Conservation (phyloP, 2,888 invertebrate species). For the Eupsilia transversa region DNA sequence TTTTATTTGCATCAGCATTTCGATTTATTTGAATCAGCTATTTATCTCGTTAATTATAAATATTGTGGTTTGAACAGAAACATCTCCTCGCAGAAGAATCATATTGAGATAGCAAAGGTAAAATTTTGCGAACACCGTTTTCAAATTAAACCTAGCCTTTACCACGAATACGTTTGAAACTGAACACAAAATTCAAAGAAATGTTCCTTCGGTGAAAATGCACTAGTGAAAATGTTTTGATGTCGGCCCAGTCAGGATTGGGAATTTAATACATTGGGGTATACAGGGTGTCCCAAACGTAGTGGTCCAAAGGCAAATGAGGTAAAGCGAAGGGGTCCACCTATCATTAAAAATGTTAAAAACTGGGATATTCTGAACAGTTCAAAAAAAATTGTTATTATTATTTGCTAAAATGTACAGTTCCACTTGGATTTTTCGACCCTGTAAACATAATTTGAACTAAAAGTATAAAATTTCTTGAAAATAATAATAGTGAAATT, state of each 20-base stretch:
- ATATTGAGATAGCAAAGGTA: background rate
- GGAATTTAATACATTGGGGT: background rate
- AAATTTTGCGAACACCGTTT: background rate
- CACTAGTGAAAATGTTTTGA: background rate
- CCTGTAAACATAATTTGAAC: no score
- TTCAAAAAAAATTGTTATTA: no score
- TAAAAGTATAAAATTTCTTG: no score
- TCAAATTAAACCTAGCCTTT: background rate
- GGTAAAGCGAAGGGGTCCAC: no score
- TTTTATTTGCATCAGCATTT: constrained; percentile 10
- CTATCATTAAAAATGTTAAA: no score
- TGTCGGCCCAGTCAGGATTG: background rate
- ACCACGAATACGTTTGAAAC: constrained; percentile 8
- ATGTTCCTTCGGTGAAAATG: constrained; percentile 5
- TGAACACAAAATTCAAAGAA: constrained; percentile 21
- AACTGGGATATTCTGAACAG: no score
- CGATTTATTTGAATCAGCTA: background rate
- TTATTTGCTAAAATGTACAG: no score
- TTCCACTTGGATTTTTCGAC: no score
- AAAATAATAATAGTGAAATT: no score
- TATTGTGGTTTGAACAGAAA: background rate
- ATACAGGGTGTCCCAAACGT: no score
- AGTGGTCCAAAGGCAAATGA: no score
- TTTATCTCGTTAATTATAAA: background rate
- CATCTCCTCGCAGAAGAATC: background rate